These are phyloP conservation scores for Pyrrhopygopsis socrates DNA, from an alignment of 2,888 invertebrate genomes.

Conservation along the genomic window DNA sequence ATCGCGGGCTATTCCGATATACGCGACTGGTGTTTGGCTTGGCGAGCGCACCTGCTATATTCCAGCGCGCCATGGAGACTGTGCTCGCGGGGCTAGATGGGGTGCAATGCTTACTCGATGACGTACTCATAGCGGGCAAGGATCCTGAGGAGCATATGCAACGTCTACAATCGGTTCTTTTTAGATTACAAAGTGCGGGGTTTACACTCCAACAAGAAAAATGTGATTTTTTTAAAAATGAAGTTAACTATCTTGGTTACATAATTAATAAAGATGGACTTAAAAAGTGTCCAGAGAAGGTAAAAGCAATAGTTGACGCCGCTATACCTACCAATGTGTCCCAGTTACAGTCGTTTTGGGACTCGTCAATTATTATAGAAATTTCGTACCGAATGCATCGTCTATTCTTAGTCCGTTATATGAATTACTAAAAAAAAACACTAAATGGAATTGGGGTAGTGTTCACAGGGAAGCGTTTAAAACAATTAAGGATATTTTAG, in stretches of 20 bases:
- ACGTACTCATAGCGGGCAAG: constrained; percentile 57
- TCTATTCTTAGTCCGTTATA: constrained; percentile 50
- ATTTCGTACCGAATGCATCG: too few relatives aligned
- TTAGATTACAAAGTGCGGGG: constrained; percentile 64
- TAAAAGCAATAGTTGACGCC: constrained; percentile 50
- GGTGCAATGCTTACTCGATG: constrained; percentile 70
- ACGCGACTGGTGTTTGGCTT: too few relatives aligned
- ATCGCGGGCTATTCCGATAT: constrained; percentile 51
- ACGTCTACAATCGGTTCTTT: constrained; percentile 57
- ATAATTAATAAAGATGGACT: constrained; percentile 22
- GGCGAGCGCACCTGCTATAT: too few relatives aligned
- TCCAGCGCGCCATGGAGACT: too few relatives aligned
- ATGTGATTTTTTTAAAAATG: constrained; percentile 76
- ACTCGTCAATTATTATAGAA: constrained; percentile 67
- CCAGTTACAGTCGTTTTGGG: constrained; percentile 68
- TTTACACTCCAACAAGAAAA: constrained; percentile 64
- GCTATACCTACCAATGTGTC: constrained; percentile 46
- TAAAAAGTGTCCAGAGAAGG: constrained; percentile 58
- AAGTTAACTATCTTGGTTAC: constrained; percentile 60
- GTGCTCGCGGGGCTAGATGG: too few relatives aligned
- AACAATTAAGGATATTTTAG: constrained; percentile 33
- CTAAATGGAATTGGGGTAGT: constrained; percentile 49
- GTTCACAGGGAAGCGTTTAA: constrained; percentile 30
- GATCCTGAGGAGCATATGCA: constrained; percentile 40
- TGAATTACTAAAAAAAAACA: constrained; percentile 53